Conservation (phyloP, 2,888 invertebrate species). For the Campoletis raptor region DNA sequence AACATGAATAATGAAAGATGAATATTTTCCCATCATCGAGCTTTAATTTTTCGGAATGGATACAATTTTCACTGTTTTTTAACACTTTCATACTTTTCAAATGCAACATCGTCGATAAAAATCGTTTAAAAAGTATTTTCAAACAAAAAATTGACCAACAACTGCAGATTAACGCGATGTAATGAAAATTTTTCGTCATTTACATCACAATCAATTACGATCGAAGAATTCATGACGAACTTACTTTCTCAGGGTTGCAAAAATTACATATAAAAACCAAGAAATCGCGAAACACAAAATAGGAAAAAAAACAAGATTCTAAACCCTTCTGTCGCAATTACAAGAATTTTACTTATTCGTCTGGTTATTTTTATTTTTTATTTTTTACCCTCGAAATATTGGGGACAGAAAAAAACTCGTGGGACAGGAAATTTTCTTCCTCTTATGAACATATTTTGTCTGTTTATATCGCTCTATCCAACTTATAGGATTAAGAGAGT, state of each 20-base stretch:
- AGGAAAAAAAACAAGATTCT: neutral
- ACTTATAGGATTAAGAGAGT: slow-evolving; percentile 27
- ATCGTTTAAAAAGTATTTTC: neutral
- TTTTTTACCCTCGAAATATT: neutral
- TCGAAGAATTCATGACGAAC: no score
- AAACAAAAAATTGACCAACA: neutral
- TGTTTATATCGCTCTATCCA: neutral
- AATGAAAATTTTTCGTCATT: neutral
- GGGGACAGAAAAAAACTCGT: neutral
- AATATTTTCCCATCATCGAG: slow-evolving; percentile 13
- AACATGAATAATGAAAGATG: slow-evolving; percentile 5
- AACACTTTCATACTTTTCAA: neutral
- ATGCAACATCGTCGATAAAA: neutral
- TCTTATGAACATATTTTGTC: neutral
- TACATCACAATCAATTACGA: neutral
- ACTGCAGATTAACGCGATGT: neutral
- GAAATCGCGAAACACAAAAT: neutral
- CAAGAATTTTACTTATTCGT: neutral
- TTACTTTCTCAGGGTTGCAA: neutral
- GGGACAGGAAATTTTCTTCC: slow-evolving; percentile 5
- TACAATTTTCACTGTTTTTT: neutral
- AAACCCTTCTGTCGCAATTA: no score
- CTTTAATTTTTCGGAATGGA: neutral
- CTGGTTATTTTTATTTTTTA: neutral
- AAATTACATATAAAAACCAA: neutral